Conservation (phyloP, 2,113 vertebrate genomes). For the Leptobrachium leishanense region DNA sequence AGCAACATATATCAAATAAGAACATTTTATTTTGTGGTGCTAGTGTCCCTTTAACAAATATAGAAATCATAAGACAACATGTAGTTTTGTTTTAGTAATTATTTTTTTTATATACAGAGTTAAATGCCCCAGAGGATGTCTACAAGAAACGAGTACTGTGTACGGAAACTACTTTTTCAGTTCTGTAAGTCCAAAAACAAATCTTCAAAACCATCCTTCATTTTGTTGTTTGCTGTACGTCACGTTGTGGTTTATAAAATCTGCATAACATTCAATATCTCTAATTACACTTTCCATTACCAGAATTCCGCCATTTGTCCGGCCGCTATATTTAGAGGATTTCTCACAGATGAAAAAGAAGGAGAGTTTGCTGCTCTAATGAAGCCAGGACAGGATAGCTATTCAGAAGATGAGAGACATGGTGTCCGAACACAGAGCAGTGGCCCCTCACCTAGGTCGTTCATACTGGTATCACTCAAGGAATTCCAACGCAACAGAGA, state of each 20-base stretch:
- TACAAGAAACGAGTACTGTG: not conserved
- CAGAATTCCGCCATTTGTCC: slow-evolving; percentile 11
- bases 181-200: not conserved
- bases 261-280: no score
- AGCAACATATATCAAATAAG: no score
- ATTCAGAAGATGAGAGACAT: not conserved
- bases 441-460: not conserved
- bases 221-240: not conserved
- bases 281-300: not conserved
- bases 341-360: not conserved
- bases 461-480: not conserved
- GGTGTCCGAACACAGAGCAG: not conserved
- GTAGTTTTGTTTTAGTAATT: no score
- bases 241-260: no score
- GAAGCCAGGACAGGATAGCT: not conserved
- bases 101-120: not conserved
- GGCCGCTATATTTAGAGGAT: slow-evolving; percentile 6
- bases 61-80: no score
- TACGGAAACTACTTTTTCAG: not conserved
- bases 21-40: no score
- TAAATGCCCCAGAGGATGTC: slow-evolving; percentile 13
- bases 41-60: no score
- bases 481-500: not conserved
- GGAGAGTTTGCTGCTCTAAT: not conserved
- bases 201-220: not conserved